Conservation (phyloP, 2,113 vertebrate genomes). For the Cichladusa arquata region DNA sequence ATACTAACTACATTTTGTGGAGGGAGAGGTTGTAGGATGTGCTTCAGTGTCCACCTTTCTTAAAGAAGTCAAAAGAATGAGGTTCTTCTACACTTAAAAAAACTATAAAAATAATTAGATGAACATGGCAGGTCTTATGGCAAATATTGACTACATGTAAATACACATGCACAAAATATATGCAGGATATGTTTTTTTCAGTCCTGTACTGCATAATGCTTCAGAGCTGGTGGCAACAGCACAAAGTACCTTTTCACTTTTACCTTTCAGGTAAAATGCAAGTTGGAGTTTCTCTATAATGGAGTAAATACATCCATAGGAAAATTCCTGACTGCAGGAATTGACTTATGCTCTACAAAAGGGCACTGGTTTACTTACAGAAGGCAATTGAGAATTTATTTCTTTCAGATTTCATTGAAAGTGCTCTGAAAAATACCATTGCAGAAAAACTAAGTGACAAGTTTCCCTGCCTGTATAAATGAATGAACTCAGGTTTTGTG, state of each 20-base stretch:
- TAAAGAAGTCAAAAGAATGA: background rate
- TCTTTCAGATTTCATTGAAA: background rate
- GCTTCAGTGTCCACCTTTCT: background rate
- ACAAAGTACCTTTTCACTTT: background rate
- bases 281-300: background rate
- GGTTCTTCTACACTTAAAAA: background rate
- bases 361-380: background rate
- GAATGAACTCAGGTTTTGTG: background rate
- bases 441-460: background rate
- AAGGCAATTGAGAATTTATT: background rate
- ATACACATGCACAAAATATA: background rate
- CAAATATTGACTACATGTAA: background rate
- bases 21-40: background rate
- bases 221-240: background rate
- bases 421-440: background rate
- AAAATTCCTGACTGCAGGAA: background rate
- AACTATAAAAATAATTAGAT: background rate
- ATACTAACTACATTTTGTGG: accelerated
- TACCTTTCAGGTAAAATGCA: background rate
- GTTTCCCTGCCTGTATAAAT: background rate
- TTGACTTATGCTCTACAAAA: background rate
- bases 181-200: background rate
- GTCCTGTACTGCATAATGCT: background rate
- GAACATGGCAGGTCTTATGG: background rate
- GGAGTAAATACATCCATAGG: background rate